phyloP scores from a whole-genome alignment of 2,113 vertebrate genomes.

The Scomber scombrus region DNA sequence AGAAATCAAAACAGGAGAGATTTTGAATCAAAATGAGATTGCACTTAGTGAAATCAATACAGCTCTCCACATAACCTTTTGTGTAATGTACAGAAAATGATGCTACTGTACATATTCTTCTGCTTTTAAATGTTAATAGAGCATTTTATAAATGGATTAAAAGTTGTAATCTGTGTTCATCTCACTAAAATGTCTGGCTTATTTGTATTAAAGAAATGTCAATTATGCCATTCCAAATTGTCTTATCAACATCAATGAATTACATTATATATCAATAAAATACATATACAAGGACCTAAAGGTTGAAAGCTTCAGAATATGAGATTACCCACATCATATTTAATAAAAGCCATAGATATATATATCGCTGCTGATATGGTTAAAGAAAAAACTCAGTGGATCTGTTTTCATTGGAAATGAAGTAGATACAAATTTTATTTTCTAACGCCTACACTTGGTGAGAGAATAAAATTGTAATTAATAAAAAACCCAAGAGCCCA shows the following conservation, averaged over 20 bases:
- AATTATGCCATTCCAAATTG: constrained; percentile 65
- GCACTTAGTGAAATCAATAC: constrained; percentile 82
- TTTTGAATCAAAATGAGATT: constrained; percentile 82
- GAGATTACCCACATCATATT: constrained; percentile 67
- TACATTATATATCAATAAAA: constrained; percentile 65
- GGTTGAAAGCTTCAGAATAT: constrained; percentile 70
- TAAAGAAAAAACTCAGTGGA: constrained; percentile 50
- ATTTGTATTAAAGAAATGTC: constrained; percentile 82
- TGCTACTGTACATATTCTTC: constrained; percentile 52
- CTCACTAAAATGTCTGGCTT: constrained; percentile 68
- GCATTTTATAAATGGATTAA: constrained; percentile 80
- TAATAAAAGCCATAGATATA: constrained; percentile 57
- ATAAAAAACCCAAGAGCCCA: constrained; percentile 77
- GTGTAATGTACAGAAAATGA: constrained; percentile 70
- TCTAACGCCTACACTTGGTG: constrained; percentile 72
- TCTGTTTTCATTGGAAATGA: constrained; percentile 67
- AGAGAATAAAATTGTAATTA: constrained; percentile 76
- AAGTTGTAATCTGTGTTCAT: constrained; percentile 68
- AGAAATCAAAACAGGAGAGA: constrained; percentile 77
- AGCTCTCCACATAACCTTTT: constrained; percentile 79
- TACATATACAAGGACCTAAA: constrained; percentile 66
- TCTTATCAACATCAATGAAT: constrained; percentile 70
- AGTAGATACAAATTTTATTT: constrained; percentile 80
- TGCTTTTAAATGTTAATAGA: constrained; percentile 86
- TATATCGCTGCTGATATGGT: constrained; percentile 50